Conservation (phyloP, 2,797 vertebrate genomes). For the Nyctibius grandis region DNA sequence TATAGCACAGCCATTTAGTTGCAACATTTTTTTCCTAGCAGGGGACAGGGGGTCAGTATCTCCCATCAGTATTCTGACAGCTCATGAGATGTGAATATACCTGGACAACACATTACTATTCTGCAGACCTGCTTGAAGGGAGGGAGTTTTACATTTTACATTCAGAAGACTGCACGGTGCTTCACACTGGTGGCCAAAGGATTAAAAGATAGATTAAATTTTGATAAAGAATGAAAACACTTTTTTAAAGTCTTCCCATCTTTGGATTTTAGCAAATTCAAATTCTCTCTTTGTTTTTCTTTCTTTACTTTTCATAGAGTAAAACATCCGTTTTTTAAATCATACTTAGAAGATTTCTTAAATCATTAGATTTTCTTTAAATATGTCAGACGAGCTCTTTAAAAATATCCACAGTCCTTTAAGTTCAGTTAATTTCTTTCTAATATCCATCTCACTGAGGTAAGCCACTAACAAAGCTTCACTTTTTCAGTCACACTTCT, state of each 20-base stretch:
- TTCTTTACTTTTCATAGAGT: background rate
- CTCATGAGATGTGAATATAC: background rate
- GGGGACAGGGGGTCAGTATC: background rate
- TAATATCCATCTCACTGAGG: background rate
- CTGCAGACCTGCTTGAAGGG: background rate
- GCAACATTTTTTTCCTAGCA: background rate
- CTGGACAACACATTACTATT: background rate
- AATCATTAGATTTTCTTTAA: background rate
- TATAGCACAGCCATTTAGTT: background rate
- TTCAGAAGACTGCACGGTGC: background rate
- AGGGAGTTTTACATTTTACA: background rate
- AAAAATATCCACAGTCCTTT: background rate
- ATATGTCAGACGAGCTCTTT: background rate
- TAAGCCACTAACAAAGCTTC: background rate
- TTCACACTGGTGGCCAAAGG: background rate
- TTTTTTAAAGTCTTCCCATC: background rate
- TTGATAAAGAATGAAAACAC: background rate
- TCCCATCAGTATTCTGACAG: background rate
- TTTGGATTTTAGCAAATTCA: background rate
- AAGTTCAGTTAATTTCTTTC: background rate
- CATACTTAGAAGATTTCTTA: background rate
- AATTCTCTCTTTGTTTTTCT: background rate
- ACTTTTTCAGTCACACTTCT: background rate
- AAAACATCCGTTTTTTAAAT: background rate
- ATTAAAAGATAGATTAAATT: background rate